Conservation (phyloP, 1,140 invertebrate species). For the Charaxes varanes region DNA sequence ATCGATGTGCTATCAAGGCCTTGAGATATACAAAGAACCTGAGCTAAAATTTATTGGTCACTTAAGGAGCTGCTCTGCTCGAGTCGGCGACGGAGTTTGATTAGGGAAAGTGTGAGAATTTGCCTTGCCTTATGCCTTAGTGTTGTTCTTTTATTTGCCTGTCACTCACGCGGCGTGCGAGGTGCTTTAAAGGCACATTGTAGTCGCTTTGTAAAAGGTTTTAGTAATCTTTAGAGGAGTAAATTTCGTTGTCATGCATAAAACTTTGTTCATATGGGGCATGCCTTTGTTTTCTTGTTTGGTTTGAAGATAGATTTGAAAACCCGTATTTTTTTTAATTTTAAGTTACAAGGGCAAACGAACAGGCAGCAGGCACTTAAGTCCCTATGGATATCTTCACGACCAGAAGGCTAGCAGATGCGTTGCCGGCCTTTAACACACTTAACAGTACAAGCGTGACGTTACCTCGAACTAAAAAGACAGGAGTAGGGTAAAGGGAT, state of each 20-base stretch:
- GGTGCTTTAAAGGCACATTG: constrained; percentile 45
- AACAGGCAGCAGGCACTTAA: too few species aligned
- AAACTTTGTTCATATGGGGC: constrained; percentile 42
- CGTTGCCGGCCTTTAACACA: too few species aligned
- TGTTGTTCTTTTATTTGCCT: constrained; percentile 52
- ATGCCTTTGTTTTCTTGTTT: constrained; percentile 7
- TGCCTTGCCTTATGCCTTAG: constrained; percentile 24
- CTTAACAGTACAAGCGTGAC: too few species aligned
- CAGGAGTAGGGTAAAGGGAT: too few species aligned
- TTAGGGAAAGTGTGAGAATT: constrained; percentile 56
- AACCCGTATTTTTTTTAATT: constrained; percentile 1
- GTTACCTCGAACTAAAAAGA: too few species aligned
- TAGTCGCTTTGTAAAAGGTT: constrained; percentile 47
- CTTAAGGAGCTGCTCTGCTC: constrained; percentile 24
- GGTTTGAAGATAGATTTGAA: not conserved
- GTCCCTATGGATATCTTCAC: too few species aligned
- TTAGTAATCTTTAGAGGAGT: constrained; percentile 50
- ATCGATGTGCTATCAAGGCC: too few species aligned
- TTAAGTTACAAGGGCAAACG: too few species aligned
- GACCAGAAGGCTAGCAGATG: too few species aligned
- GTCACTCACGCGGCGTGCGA: constrained; percentile 53
- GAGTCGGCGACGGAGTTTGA: constrained; percentile 33
- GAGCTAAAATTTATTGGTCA: constrained; percentile 22
- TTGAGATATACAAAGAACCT: too few species aligned
- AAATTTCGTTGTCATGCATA: constrained; percentile 65